Percentiles rank a stretch among this genome's conserved stretches.
Conservation (phyloP, 2,888 invertebrate species). For the Tinea semifulvella region DNA sequence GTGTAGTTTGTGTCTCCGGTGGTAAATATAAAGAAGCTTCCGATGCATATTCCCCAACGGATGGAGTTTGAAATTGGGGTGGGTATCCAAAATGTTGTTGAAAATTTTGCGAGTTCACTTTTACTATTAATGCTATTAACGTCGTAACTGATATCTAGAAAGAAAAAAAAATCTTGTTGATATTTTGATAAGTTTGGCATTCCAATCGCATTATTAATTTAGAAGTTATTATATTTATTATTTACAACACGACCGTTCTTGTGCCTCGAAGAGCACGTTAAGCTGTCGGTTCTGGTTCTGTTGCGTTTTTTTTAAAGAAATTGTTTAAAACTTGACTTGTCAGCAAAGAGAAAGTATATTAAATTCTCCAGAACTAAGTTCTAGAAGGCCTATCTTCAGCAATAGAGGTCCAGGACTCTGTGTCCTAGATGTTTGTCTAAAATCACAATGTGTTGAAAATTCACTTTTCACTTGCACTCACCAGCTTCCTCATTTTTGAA, state of each 20-base stretch:
- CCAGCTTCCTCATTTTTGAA: conserved; percentile 58
- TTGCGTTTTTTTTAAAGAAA: too few species aligned
- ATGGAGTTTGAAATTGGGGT: conserved; percentile 39
- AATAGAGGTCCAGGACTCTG: not conserved
- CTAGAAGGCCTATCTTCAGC: too few species aligned
- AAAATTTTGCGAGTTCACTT: conserved; percentile 30
- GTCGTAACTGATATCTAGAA: conserved; percentile 47
- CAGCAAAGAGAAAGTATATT: too few species aligned
- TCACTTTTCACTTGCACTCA: conserved; percentile 34
- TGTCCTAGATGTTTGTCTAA: conserved; percentile 10
- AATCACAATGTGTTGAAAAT: conserved; percentile 26
- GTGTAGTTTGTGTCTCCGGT: conserved; percentile 43
- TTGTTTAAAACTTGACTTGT: too few species aligned
- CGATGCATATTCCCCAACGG: conserved; percentile 33
- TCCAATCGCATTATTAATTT: not conserved
- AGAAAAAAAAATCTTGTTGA: conserved; percentile 20
- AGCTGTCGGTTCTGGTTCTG: too few species aligned
- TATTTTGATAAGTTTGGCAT: not conserved
- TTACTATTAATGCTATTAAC: conserved; percentile 31
- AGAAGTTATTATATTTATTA: too few species aligned
- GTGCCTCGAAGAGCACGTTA: too few species aligned
- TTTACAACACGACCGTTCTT: too few species aligned
- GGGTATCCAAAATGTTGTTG: conserved; percentile 40
- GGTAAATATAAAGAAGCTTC: conserved; percentile 49
- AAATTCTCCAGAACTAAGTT: too few species aligned